Percentiles rank a stretch among this genome's conserved stretches.
phyloP scores from a whole-genome alignment of 2,888 invertebrate species.

The Drosophila algonquin region DNA sequence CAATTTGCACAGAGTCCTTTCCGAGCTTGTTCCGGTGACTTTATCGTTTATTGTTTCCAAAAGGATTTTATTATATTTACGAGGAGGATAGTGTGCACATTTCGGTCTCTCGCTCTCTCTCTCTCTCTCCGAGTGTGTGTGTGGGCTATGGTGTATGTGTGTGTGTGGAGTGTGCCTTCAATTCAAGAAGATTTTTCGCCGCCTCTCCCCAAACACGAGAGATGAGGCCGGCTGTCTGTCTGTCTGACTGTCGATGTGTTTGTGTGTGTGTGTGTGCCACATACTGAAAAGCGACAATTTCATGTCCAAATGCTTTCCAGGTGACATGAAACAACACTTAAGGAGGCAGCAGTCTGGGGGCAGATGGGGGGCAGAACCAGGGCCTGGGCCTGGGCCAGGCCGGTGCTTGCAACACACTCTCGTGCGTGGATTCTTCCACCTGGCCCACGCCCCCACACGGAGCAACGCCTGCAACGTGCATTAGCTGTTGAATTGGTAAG shows the following conservation, averaged over 20 bases:
- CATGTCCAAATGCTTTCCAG: constrained; percentile 84
- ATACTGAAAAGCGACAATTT: constrained; percentile 81
- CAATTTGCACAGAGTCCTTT: constrained; percentile 80
- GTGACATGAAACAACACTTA: constrained; percentile 85
- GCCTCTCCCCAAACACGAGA: constrained; percentile 11
- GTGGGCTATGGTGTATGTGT: constrained; percentile 29
- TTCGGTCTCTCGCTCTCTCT: constrained; percentile 11
- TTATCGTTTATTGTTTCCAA: constrained; percentile 69
- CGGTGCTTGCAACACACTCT: constrained; percentile 54
- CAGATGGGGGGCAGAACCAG: constrained; percentile 1
- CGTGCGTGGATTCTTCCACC: constrained; percentile 33
- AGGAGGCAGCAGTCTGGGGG: constrained; percentile 70
- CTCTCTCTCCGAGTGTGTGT: constrained; percentile 13
- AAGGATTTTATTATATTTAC: constrained; percentile 77
- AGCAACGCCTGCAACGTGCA: constrained; percentile 32
- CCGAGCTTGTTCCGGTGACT: constrained; percentile 59
- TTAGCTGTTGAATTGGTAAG: constrained; percentile 20
- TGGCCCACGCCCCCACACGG: constrained; percentile 31
- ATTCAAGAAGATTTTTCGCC: constrained; percentile 71
- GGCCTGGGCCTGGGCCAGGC: too few species aligned
- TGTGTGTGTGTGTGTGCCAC: constrained; percentile 50
- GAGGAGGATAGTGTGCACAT: constrained; percentile 34
- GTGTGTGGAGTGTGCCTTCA: constrained; percentile 56
- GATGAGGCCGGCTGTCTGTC: constrained; percentile 9
- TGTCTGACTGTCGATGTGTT: constrained; percentile 14